phyloP scores from a whole-genome alignment of 2,888 invertebrate genomes.

The Sisyra terminalis region DNA sequence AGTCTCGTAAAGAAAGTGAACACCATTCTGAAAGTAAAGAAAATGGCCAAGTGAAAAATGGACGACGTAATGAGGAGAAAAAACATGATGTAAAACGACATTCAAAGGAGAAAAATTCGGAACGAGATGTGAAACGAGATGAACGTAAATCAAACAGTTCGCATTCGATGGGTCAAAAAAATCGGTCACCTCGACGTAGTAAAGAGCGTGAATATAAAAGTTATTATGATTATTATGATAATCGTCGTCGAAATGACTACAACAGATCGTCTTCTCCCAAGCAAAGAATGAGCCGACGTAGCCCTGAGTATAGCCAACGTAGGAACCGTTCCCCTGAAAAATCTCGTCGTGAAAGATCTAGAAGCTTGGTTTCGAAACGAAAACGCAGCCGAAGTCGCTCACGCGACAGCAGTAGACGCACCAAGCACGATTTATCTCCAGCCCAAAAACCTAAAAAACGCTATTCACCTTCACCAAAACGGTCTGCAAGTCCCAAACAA shows the following conservation, averaged over 20 bases:
- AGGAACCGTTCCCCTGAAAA: conserved; percentile 12
- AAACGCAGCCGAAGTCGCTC: conserved; percentile 13
- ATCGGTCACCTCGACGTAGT: conserved; percentile 6
- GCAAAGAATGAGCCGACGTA: conserved; percentile 6
- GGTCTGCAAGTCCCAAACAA: conserved; percentile 9
- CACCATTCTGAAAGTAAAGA: neutral
- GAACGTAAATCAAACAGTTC: neutral
- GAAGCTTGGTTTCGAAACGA: conserved; percentile 11
- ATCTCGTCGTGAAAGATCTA: conserved; percentile 11
- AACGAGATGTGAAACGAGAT: neutral
- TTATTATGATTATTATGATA: conserved; percentile 1
- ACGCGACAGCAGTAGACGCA: conserved; percentile 15
- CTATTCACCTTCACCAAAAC: conserved; percentile 21
- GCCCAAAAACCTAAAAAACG: conserved; percentile 17
- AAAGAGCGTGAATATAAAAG: neutral
- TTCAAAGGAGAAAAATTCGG: neutral
- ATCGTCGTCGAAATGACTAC: conserved; percentile 4
- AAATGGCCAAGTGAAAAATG: conserved; percentile 1
- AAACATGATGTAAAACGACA: conserved; percentile 2
- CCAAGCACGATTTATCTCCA: conserved; percentile 17
- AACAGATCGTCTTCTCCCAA: neutral
- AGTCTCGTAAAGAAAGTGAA: conserved; percentile 2
- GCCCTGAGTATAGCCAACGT: conserved; percentile 10
- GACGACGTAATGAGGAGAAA: conserved; percentile 2
- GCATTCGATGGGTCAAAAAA: neutral